Conservation (phyloP, 2,113 vertebrate genomes). For the Neogale vison region DNA sequence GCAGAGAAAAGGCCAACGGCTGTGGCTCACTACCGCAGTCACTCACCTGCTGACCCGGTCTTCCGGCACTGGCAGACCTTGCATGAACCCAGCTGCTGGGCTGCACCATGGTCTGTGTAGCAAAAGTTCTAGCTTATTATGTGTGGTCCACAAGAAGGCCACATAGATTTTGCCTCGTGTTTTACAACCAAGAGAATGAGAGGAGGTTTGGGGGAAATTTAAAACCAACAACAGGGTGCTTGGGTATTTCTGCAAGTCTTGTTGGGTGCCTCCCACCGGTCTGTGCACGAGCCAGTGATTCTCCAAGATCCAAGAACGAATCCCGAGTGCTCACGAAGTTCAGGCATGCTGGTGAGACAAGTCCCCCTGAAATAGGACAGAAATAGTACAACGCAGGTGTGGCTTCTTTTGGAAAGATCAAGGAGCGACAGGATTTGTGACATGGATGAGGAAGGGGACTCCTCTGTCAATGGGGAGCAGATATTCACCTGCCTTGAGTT, state of each 20-base stretch:
- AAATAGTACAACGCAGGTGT: no score
- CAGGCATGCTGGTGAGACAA: no score
- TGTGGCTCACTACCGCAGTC: no score
- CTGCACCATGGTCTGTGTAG: background rate
- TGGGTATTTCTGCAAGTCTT: background rate
- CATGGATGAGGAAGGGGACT: background rate
- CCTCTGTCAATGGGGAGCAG: background rate
- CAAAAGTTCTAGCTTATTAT: background rate
- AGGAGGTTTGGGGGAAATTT: background rate
- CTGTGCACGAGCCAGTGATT: background rate
- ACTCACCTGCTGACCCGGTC: background rate
- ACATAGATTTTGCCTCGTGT: background rate
- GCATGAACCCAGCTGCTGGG: fast-evolving
- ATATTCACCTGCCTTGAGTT: background rate
- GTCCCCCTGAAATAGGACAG: no score
- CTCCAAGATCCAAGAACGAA: background rate
- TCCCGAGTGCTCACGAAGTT: no score
- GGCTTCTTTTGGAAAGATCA: background rate
- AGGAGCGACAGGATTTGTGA: background rate
- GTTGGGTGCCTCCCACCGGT: background rate
- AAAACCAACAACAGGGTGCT: background rate
- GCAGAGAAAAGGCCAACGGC: background rate
- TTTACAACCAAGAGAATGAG: background rate
- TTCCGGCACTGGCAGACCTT: no score
- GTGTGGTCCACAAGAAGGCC: background rate